Percentiles rank a stretch among this genome's conserved stretches.
phyloP scores from a whole-genome alignment of 1,140 invertebrate genomes.

The fruit fly (Drosophila melanogaster) region DNA sequence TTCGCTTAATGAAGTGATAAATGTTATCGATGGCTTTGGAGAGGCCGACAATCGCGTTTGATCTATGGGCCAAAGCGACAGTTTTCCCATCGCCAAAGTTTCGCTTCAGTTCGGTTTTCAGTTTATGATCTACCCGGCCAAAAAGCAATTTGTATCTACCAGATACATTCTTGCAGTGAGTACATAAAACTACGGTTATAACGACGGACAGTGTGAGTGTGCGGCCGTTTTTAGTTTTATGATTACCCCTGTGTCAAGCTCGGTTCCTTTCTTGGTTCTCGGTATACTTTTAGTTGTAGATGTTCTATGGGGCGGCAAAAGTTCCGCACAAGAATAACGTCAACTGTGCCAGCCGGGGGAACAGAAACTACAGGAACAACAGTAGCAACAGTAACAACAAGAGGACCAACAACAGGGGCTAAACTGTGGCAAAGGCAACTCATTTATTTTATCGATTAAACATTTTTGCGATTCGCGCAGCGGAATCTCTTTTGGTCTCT shows the following conservation, averaged over 20 bases:
- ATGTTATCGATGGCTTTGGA: constrained; percentile 56
- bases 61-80: constrained; percentile 35
- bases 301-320: constrained; percentile 43
- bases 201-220: constrained; percentile 16
- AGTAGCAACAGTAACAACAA: constrained; percentile 20
- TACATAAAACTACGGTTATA: constrained; percentile 46
- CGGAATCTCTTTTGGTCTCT: constrained; percentile 70
- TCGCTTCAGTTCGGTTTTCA: background rate
- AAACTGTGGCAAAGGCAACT: constrained; percentile 71
- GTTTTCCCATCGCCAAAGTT: constrained; percentile 19
- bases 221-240: constrained; percentile 46
- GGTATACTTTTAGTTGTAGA: constrained; percentile 13
- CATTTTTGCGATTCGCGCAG: constrained; percentile 83
- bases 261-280: constrained; percentile 1
- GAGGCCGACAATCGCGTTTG: constrained; percentile 41
- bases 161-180: constrained; percentile 36
- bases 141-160: constrained; percentile 12
- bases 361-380: constrained; percentile 23
- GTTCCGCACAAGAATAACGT: constrained; percentile 71
- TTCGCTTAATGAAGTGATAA: constrained; percentile 76
- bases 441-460: constrained; percentile 84
- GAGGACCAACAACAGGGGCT: constrained; percentile 28
- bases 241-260: constrained; percentile 48
- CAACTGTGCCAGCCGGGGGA: constrained; percentile 58
- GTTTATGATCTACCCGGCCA: constrained; percentile 22